Conservation (phyloP, 2,113 vertebrate species). For the Nipponia nippon region DNA sequence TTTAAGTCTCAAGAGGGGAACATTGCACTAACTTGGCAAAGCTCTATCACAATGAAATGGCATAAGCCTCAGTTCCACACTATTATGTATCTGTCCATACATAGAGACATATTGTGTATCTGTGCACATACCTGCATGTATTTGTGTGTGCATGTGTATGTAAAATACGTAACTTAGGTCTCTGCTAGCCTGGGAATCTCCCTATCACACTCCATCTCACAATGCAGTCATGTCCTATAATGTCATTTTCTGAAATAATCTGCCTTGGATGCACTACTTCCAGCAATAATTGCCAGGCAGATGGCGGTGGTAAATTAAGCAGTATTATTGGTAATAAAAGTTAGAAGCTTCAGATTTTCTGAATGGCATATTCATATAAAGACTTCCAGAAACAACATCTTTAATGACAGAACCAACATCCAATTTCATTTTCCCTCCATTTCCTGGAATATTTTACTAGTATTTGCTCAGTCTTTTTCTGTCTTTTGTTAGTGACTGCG, state of each 20-base stretch:
- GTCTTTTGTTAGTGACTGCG: background rate
- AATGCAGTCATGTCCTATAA: background rate
- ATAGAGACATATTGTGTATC: background rate
- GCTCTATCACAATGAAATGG: background rate
- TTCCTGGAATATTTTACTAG: background rate
- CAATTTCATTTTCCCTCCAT: background rate
- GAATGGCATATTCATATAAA: constrained; percentile 2
- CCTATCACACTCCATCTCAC: background rate
- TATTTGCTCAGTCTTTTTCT: background rate
- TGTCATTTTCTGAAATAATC: constrained; percentile 13
- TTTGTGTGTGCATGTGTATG: background rate
- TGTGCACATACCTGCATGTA: background rate
- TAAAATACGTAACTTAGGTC: background rate
- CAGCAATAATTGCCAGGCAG: constrained; percentile 37
- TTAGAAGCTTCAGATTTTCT: constrained; percentile 31
- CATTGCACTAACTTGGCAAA: background rate
- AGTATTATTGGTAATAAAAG: constrained; percentile 48
- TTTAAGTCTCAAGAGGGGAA: background rate
- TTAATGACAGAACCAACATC: background rate
- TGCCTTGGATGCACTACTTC: background rate
- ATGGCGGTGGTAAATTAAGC: constrained; percentile 47
- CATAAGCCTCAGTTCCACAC: background rate
- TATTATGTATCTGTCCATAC: background rate
- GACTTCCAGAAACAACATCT: background rate
- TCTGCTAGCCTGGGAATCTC: background rate